Evolutionary conservation across 1,140 invertebrate species (phyloP), one percentile per base, ranked within the genome.

Genomic region (Leptinotarsa texana): DNA sequence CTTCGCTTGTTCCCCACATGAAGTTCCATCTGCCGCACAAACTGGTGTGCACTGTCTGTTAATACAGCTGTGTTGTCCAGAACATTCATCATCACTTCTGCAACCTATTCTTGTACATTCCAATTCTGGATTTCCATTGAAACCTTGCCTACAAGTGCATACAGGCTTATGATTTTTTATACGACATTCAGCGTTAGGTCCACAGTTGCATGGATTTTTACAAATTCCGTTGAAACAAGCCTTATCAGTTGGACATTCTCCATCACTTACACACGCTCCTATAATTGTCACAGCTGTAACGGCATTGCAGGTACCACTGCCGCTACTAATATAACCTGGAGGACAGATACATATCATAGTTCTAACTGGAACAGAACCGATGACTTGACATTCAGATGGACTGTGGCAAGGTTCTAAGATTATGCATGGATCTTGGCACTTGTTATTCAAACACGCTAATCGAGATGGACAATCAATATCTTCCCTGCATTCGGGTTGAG

Each of bases 291-390:
- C 86, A 0, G 92, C 89, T 49, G 88, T 90, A 2, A 90, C 91
- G 2, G 93, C 89, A 74, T 91, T 89, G 82, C 94, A 95, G 61
- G 90, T 91, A 67, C 93, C 94, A 79, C 91, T 95, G 71, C 94
- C 93, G 78, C 90, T 92, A 83, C 93, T 95, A 1, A 95, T 90
- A 79, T 95, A 96, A n/a, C 95, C 94, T 74, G 91, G 91, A 21
- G 95, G 94, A 81, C 95, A 97, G 0, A 93, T 89, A 80, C 96
- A 97, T 13, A 95, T 88, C 93, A 97, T 95, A 0, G 95, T 96
- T 63, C 94, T 88, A 1, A 96, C 92, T 0, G 95, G 95, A 21
- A 92, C 84, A 2, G 94, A 93, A 13, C 93, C 89, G 22, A 93
- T 89, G 0, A 96, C 94, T 84, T 92, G 89, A 83, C 96, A 97